phyloP scores from a whole-genome alignment of 2,113 vertebrate genomes.

The Platichthys stellatus region DNA sequence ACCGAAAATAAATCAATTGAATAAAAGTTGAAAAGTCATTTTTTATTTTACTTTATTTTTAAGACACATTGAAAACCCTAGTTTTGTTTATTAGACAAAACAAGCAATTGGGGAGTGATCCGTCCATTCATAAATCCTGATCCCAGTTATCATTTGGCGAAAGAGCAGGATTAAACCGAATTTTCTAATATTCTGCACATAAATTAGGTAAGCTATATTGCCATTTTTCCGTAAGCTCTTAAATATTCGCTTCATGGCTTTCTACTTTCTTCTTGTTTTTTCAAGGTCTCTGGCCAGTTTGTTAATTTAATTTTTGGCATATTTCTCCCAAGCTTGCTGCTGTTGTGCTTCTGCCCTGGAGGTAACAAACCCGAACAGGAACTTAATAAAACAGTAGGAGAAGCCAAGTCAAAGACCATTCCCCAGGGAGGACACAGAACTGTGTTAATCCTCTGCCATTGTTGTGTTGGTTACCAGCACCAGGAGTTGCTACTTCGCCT shows the following conservation, averaged over 20 bases:
- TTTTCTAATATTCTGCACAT: too few species aligned
- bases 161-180: too few species aligned
- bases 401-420: background rate
- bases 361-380: conserved; percentile 9
- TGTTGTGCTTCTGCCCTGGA: background rate
- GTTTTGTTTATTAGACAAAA: background rate
- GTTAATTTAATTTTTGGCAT: background rate
- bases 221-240: too few species aligned
- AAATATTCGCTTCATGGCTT: too few species aligned
- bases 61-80: too few species aligned
- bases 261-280: too few species aligned
- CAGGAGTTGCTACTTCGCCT: background rate
- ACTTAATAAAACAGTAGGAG: conserved; percentile 14
- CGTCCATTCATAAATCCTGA: background rate
- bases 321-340: background rate
- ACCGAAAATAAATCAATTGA: too few species aligned
- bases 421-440: background rate
- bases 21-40: too few species aligned
- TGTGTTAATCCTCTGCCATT: background rate
- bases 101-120: background rate
- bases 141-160: too few species aligned
- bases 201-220: too few species aligned
- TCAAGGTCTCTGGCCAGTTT: background rate
- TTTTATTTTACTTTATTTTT: too few species aligned
- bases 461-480: background rate